Base-by-base conservation (phyloP, 2,113 vertebrate genomes). In the Chaetodon trifascialis region DNA sequence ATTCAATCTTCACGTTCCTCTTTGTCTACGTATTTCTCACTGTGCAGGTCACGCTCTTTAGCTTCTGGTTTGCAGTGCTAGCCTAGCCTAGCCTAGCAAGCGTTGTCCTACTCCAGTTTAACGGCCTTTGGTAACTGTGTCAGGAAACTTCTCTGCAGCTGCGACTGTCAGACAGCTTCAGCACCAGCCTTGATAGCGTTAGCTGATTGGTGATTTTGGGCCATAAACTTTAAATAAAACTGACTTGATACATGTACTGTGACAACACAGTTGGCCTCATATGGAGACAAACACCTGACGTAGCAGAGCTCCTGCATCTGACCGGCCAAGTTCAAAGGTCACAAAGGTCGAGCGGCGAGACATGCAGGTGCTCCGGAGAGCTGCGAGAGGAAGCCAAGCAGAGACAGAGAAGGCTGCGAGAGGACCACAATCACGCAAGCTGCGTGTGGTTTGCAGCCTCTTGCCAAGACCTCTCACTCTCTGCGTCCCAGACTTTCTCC, bases 401-500 rank as follows among this genome's bases (percentile, higher is more conserved):
- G 76, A 69, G 0, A 30, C 74, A 38, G 74, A 67, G 0, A n/a
- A 73, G 83, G 68, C 80, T 78, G 79, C 38, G 79, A 80, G 87
- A 85, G 88, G 91, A 92, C 85, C 36, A 73, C 93, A 94, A 94
- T 96, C 96, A 95, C 89, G 91, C 73, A 93, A 95, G 91, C 94
- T 70, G 88, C 87, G 68, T 96, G 95, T 91, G 95, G 95, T 95
- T 97, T 94, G 23, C 69, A 91, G 79, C 88, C 89, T 59, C 90
- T 89, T 79, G 95, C 96, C 94, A 96, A 91, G 92, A 94, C 89
- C 93, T 95, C 95, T 97, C 94, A 93, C 95, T 96, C 94, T 95
- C 87, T 40, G 91, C 93, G 72, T 93, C 94, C 88, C 92, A 91
- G 93, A 82, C n/a, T 89, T 85, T 93, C 94, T 96, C 94, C 14